Conservation (phyloP, 1,140 invertebrate genomes). For the Philotrypesis tridentata region DNA sequence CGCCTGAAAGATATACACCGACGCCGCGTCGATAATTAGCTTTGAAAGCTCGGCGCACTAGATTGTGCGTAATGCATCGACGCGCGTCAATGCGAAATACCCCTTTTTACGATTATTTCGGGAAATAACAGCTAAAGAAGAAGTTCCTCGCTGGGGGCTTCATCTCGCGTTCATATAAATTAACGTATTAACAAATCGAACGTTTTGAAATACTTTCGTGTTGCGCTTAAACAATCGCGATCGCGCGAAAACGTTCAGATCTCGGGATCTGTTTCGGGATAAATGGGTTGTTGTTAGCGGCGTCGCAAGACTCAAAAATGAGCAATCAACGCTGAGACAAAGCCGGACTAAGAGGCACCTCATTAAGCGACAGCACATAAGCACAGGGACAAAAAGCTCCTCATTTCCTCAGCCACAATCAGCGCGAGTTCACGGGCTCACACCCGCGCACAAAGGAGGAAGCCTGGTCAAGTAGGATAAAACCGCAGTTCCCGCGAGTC, state of each 20-base stretch:
- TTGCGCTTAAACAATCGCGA: too few species aligned
- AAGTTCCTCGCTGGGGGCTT: too few species aligned
- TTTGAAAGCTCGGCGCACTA: not conserved
- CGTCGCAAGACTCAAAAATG: not conserved
- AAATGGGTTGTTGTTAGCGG: not conserved
- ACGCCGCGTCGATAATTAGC: conserved; percentile 14
- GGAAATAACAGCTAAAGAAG: too few species aligned
- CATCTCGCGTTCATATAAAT: too few species aligned
- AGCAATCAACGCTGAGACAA: not conserved
- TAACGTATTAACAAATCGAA: too few species aligned
- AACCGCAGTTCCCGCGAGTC: conserved; percentile 5
- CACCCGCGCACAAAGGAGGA: not conserved
- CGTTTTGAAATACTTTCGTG: too few species aligned
- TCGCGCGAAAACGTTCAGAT: too few species aligned
- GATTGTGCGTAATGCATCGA: not conserved
- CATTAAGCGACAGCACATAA: not conserved
- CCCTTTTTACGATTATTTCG: too few species aligned
- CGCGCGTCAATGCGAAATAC: too few species aligned
- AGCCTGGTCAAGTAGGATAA: conserved; percentile 41
- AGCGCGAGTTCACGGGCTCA: not conserved
- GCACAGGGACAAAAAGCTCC: not conserved
- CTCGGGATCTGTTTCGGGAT: not conserved
- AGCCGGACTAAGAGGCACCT: not conserved
- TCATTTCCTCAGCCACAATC: not conserved
- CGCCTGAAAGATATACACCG: not conserved